These are phyloP conservation scores for Caenorhabditis panamensis DNA, from an alignment of 2,888 invertebrate species.

Conservation along the genomic window DNA sequence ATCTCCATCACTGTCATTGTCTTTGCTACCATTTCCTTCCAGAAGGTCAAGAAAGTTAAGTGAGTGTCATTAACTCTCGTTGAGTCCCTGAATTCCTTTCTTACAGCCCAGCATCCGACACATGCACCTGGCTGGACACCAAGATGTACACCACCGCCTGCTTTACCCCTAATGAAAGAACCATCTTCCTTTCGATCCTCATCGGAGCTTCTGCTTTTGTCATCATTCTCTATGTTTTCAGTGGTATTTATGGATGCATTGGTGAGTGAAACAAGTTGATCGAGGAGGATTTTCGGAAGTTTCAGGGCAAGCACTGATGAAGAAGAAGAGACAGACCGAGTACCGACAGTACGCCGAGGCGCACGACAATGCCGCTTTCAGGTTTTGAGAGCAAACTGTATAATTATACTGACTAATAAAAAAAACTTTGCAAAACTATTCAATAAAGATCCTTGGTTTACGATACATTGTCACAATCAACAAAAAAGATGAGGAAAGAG, in stretches of 20 bases:
- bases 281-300: background rate
- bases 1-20: slow-evolving; percentile 48
- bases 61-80: background rate
- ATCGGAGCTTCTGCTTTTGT: slow-evolving; percentile 43
- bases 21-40: slow-evolving; percentile 46
- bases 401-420: too few species aligned
- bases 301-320: slow-evolving; percentile 53
- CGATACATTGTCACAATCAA: too few species aligned
- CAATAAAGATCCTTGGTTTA: too few species aligned
- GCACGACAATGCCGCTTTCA: slow-evolving; percentile 57
- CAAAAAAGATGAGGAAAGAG: too few species aligned
- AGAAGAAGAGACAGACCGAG: slow-evolving; percentile 52
- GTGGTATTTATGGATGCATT: slow-evolving; percentile 59
- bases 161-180: slow-evolving; percentile 48
- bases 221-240: slow-evolving; percentile 39
- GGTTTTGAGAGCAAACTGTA: slow-evolving; percentile 32
- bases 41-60: slow-evolving; percentile 30
- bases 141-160: slow-evolving; percentile 10
- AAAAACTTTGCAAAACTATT: too few species aligned
- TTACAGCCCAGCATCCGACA: slow-evolving; percentile 17
- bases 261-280: slow-evolving; percentile 17
- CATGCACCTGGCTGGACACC: slow-evolving; percentile 27
- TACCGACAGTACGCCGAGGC: slow-evolving; percentile 48
- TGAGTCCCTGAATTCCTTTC: background rate
- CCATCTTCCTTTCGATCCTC: slow-evolving; percentile 45